phyloP scores from a whole-genome alignment of 2,797 vertebrate species.

The Eulemur albifrons region DNA sequence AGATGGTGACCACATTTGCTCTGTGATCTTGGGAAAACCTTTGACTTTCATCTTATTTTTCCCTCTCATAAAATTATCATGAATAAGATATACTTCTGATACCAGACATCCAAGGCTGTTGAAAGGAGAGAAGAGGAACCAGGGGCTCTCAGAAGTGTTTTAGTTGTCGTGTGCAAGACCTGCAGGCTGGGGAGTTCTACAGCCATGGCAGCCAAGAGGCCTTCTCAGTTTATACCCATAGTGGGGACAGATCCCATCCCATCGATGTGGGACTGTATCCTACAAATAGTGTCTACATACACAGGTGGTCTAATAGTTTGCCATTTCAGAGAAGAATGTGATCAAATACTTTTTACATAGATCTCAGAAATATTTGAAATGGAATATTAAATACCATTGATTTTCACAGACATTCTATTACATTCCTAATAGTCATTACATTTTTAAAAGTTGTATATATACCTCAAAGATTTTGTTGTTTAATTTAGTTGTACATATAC shows the following conservation, averaged over 20 bases:
- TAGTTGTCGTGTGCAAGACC: neutral
- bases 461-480: neutral
- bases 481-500: neutral
- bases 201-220: neutral
- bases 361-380: constrained; percentile 16
- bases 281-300: neutral
- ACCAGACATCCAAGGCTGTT: neutral
- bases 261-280: neutral
- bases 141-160: neutral
- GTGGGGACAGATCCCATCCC: neutral
- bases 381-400: neutral
- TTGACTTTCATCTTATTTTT: neutral
- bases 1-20: neutral
- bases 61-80: neutral
- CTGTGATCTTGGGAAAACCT: neutral
- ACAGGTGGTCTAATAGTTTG: neutral
- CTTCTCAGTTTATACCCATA: neutral
- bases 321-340: neutral
- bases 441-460: neutral
- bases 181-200: too few relatives aligned
- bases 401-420: neutral
- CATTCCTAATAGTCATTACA: neutral
- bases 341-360: constrained; percentile 6
- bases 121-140: neutral
- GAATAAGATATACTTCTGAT: neutral